phyloP scores from a whole-genome alignment of 30 jellyfish, hydroid and myxozoan genomes.

The Rhopilema esculentum region DNA sequence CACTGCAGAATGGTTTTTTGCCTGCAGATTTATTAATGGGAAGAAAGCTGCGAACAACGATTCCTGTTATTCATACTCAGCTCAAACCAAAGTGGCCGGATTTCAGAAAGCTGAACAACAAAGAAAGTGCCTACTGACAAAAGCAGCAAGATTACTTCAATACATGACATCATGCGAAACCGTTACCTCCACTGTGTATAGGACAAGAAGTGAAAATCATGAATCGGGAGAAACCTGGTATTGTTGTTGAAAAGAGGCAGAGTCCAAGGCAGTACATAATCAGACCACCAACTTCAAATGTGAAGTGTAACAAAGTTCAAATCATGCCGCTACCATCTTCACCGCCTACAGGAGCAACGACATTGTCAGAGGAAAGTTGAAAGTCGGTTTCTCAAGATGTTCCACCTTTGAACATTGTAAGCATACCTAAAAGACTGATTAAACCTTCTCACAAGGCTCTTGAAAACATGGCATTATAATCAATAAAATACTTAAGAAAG shows the following conservation, averaged over 20 bases:
- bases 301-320: constrained; percentile 33
- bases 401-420: constrained; percentile 42
- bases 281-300: constrained; percentile 18
- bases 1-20: constrained; percentile 59
- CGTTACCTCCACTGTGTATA: too few species aligned
- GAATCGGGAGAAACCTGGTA: constrained; percentile 20
- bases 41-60: constrained; percentile 56
- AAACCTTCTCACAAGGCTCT: constrained; percentile 29
- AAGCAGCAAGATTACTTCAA: too few species aligned
- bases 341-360: too few species aligned
- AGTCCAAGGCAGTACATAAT: constrained; percentile 25
- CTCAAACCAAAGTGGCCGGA: constrained; percentile 54
- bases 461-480: constrained; percentile 11
- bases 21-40: constrained; percentile 67
- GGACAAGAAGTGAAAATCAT: constrained; percentile 12
- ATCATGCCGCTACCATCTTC: too few species aligned
- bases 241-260: constrained; percentile 28
- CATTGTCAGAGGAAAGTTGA: background rate
- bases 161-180: too few species aligned
- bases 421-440: constrained; percentile 18
- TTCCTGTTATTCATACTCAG: constrained; percentile 51
- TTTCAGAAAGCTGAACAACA: constrained; percentile 18
- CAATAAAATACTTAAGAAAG: background rate
- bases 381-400: background rate
- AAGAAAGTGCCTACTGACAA: constrained; percentile 35